phyloP scores from a whole-genome alignment of 35 echinoderm and acorn worm genomes.

The Holothuria glaberrima region DNA sequence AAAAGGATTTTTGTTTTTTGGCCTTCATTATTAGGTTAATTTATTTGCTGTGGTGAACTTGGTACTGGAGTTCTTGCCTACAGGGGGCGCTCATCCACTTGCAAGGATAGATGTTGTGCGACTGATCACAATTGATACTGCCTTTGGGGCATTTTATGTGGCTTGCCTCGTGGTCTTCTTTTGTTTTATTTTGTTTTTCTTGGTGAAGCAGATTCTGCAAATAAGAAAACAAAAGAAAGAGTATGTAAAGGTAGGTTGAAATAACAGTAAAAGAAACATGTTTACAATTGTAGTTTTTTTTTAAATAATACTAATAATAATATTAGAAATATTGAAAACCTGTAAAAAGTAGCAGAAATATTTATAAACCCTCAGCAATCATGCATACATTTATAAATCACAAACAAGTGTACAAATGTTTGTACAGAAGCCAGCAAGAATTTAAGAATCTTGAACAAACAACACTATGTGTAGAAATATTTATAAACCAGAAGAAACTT shows the following conservation, averaged over 20 bases:
- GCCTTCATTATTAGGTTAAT: constrained; percentile 65
- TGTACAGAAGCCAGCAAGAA: too few relatives aligned
- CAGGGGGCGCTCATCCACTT: constrained; percentile 69
- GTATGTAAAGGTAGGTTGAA: constrained; percentile 63
- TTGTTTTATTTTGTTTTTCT: constrained; percentile 79
- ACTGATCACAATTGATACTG: constrained; percentile 59
- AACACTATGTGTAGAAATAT: too few relatives aligned
- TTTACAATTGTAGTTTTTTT: too few relatives aligned
- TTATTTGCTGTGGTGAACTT: constrained; percentile 81
- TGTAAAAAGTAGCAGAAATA: too few relatives aligned
- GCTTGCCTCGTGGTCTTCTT: constrained; percentile 76
- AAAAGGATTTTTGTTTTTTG: neutral
- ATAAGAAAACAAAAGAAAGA: constrained; percentile 61
- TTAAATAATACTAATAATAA: too few relatives aligned
- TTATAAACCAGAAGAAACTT: too few relatives aligned
- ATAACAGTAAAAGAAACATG: too few relatives aligned
- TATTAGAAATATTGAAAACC: too few relatives aligned
- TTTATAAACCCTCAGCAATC: too few relatives aligned
- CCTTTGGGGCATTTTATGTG: constrained; percentile 73
- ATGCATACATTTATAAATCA: too few relatives aligned
- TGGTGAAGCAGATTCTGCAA: constrained; percentile 66
- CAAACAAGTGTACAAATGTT: too few relatives aligned
- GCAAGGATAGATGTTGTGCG: constrained; percentile 77
- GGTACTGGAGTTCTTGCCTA: constrained; percentile 81
- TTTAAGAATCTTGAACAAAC: too few relatives aligned